phyloP scores from a whole-genome alignment of 2,797 vertebrate species.

The Delichon dasypus region DNA sequence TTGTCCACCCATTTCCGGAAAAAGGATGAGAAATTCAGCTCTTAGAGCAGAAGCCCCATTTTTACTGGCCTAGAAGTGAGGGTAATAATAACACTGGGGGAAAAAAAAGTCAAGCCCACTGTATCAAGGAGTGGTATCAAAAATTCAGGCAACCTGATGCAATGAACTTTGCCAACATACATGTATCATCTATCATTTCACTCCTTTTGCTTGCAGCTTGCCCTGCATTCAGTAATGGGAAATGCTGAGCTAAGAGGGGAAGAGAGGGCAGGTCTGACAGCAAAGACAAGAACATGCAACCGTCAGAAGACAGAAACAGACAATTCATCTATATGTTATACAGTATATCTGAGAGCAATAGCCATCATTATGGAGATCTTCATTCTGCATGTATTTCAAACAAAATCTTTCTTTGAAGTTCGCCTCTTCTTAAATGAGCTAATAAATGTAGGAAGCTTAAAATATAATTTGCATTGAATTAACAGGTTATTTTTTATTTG shows the following conservation, averaged over 20 bases:
- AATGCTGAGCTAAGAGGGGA: neutral
- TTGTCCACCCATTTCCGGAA: neutral
- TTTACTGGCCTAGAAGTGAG: neutral
- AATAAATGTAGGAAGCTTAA: constrained; percentile 39
- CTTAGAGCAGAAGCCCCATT: constrained; percentile 6
- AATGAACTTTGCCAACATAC: neutral
- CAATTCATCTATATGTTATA: neutral
- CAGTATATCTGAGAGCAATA: neutral
- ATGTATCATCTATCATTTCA: neutral
- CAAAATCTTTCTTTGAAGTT: constrained; percentile 9
- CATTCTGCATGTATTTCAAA: neutral
- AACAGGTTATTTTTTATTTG: neutral
- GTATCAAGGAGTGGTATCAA: neutral
- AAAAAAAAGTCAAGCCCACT: neutral
- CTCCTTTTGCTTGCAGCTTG: neutral
- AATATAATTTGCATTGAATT: constrained; percentile 16
- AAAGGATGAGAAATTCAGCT: constrained; percentile 10
- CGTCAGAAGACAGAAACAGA: neutral
- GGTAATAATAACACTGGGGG: neutral
- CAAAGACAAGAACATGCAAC: neutral
- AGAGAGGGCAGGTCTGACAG: neutral
- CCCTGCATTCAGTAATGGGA: neutral
- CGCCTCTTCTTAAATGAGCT: constrained; percentile 34
- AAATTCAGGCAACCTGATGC: constrained; percentile 43
- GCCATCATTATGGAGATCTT: neutral